Percentiles rank a stretch among this genome's conserved stretches.
These are phyloP conservation scores for Hololepta plana DNA, from an alignment of 2,888 invertebrate species.

Conservation along the genomic window DNA sequence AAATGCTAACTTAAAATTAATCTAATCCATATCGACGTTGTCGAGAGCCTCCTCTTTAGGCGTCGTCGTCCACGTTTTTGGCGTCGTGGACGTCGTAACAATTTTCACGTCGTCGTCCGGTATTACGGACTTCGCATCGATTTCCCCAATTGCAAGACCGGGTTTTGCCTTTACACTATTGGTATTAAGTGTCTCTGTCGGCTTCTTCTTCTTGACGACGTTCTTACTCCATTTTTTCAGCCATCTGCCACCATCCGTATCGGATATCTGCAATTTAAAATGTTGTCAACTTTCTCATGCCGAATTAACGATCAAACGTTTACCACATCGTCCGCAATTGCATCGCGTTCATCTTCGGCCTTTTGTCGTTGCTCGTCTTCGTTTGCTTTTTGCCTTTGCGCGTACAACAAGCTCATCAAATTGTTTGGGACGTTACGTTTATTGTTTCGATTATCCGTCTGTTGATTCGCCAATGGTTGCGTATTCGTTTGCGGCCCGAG, in stretches of 20 bases:
- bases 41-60: conserved; percentile 15
- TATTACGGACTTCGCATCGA: conserved; percentile 25
- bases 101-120: conserved; percentile 14
- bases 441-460: conserved; percentile 16
- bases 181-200: conserved; percentile 6
- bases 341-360: conserved; percentile 1
- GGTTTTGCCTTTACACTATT: conserved; percentile 16
- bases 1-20: no score
- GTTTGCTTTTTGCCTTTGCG: conserved; percentile 29
- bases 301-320: no score
- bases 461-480: conserved; percentile 36
- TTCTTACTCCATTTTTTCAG: conserved; percentile 42
- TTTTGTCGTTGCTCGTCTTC: conserved; percentile 16
- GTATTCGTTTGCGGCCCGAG: conserved; percentile 63
- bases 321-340: conserved; percentile 4
- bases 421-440: conserved; percentile 30
- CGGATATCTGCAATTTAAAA: conserved; percentile 26
- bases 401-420: conserved; percentile 18
- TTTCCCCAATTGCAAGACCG: conserved; percentile 25
- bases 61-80: conserved; percentile 10
- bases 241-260: conserved; percentile 35
- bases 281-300: no score
- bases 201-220: conserved; percentile 17
- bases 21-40: conserved; percentile 14
- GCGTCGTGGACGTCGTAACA: conserved; percentile 6